phyloP scores from a whole-genome alignment of 2,888 invertebrate species.

The Sepiola atlantica region DNA sequence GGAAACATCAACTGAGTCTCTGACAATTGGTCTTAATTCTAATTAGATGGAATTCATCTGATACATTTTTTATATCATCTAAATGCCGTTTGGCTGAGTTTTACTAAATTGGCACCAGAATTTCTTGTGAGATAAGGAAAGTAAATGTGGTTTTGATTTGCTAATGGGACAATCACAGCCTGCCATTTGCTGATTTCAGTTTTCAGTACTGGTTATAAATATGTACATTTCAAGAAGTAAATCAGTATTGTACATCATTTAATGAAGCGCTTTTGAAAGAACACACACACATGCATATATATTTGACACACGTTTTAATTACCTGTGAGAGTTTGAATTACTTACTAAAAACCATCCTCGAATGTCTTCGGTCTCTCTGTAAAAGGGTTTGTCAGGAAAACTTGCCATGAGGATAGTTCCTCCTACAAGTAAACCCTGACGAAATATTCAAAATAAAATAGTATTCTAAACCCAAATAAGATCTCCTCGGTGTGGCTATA shows the following conservation, averaged over 20 bases:
- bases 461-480: too few species aligned
- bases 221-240: background rate
- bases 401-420: too few species aligned
- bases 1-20: background rate
- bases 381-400: too few species aligned
- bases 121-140: background rate
- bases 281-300: too few species aligned
- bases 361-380: too few species aligned
- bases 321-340: too few species aligned
- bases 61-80: background rate
- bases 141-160: background rate
- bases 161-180: background rate
- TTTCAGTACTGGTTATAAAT: background rate
- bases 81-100: background rate
- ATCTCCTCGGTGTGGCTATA: too few species aligned
- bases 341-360: too few species aligned
- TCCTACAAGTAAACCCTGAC: too few species aligned
- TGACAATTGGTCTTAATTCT: conserved; percentile 8
- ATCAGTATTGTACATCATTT: background rate
- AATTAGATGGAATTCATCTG: conserved; percentile 5
- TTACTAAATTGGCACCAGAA: background rate
- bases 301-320: too few species aligned
- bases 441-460: too few species aligned
- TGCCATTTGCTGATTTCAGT: background rate
- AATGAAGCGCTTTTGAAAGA: too few species aligned